A percentile compares a stretch with the other conserved stretches of the same genome.
Evolutionary conservation across 2,113 vertebrate genomes (phyloP).

Genomic region (Notothenia rossii): DNA sequence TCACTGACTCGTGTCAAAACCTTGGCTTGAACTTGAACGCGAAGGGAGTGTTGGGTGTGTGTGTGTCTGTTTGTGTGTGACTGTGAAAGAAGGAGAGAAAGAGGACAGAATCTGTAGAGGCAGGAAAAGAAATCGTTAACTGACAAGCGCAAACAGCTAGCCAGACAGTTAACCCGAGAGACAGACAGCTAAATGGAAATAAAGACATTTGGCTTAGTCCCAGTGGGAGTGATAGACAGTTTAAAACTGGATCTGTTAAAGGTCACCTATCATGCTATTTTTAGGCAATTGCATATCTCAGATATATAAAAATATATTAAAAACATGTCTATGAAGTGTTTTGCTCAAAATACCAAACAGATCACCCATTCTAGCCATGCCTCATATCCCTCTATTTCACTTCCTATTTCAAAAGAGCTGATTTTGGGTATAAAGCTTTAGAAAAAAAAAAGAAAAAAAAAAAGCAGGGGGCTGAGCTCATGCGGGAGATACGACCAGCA

Average conservation of each 20-base stretch:
- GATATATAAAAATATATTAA: too few relatives aligned
- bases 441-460: too few relatives aligned
- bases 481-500: too few relatives aligned
- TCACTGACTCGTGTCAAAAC: constrained; percentile 68
- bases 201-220: constrained; percentile 10
- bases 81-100: background rate
- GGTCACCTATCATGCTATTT: too few relatives aligned
- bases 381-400: too few relatives aligned
- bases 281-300: too few relatives aligned
- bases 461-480: too few relatives aligned
- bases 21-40: constrained; percentile 49
- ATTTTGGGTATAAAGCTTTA: too few relatives aligned
- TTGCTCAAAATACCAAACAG: too few relatives aligned
- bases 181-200: constrained; percentile 33
- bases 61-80: background rate
- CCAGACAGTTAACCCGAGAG: constrained; percentile 34
- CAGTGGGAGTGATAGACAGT: constrained; percentile 9
- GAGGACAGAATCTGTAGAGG: constrained; percentile 29
- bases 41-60: constrained; percentile 6
- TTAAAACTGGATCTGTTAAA: constrained; percentile 20
- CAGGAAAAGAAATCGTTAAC: constrained; percentile 58
- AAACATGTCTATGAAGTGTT: too few relatives aligned
- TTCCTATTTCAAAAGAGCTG: too few relatives aligned
- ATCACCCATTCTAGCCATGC: too few relatives aligned
- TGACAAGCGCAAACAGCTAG: constrained; percentile 59